Evolutionary conservation across 2,797 vertebrate species (phyloP).

Genomic region (Carapus acus): DNA sequence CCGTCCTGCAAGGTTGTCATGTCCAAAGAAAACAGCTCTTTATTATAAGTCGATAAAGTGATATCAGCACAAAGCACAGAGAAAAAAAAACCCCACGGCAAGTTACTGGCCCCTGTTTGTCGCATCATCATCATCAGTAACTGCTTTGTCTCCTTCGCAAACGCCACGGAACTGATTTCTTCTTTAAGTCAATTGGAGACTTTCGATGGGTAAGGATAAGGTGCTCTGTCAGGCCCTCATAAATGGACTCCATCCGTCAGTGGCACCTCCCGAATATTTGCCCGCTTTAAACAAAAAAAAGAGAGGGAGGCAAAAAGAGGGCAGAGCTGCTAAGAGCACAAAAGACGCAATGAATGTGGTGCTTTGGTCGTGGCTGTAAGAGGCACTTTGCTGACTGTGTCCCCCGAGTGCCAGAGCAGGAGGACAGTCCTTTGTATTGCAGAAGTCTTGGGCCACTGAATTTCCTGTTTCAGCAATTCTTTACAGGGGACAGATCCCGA

Average conservation of each 20-base stretch:
- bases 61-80: conserved; percentile 34
- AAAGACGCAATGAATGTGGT: conserved; percentile 61
- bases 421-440: conserved; percentile 70
- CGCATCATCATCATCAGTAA: conserved; percentile 34
- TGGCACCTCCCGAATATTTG: conserved; percentile 52
- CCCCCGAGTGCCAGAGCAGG: conserved; percentile 63
- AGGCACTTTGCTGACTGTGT: conserved; percentile 75
- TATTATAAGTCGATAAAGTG: conserved; percentile 54
- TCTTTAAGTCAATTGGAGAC: conserved; percentile 43
- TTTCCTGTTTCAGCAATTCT: conserved; percentile 75
- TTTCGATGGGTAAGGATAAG: conserved; percentile 58
- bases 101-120: conserved; percentile 28
- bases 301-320: conserved; percentile 36
- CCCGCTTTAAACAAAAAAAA: conserved; percentile 30
- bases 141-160: conserved; percentile 40
- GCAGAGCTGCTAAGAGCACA: conserved; percentile 47
- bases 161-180: conserved; percentile 31
- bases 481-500: conserved; percentile 69
- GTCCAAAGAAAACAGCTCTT: conserved; percentile 48
- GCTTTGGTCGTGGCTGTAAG: conserved; percentile 58
- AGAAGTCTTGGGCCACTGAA: conserved; percentile 70
- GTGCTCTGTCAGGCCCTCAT: conserved; percentile 59
- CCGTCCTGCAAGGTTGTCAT: conserved; percentile 36
- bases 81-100: conserved; percentile 47
- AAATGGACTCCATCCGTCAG: conserved; percentile 51